Evolutionary conservation across 2,888 invertebrate species (phyloP).

Genomic region (Mystacides longicornis): DNA sequence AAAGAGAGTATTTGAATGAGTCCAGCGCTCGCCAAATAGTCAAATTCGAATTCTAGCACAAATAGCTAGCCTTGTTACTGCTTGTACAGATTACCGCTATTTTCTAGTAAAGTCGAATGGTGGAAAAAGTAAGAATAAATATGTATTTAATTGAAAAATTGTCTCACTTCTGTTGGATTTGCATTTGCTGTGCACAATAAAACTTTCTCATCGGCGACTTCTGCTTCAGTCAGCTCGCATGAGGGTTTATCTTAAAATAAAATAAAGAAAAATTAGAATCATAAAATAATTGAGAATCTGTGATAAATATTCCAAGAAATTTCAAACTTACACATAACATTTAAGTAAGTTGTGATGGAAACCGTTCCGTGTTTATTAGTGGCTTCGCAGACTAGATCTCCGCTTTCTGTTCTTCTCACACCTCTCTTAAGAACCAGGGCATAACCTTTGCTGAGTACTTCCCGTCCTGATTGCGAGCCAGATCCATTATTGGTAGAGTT

Average conservation of each 20-base stretch:
- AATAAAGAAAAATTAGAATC: conserved; percentile 21
- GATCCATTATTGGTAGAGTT: neutral
- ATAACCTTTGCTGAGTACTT: conserved; percentile 36
- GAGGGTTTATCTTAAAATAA: conserved; percentile 58
- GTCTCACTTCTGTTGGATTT: conserved; percentile 55
- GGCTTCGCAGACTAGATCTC: conserved; percentile 72
- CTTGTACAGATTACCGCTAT: no score
- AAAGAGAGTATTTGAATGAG: no score
- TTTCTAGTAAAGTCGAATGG: no score
- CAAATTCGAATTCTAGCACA: neutral
- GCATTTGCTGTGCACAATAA: conserved; percentile 64
- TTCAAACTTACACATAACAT: conserved; percentile 73
- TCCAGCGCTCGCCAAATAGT: no score
- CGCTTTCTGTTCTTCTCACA: conserved; percentile 54
- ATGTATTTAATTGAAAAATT: neutral
- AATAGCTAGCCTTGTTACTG: no score
- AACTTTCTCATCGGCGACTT: conserved; percentile 57
- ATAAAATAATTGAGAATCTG: neutral
- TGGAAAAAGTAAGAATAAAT: neutral
- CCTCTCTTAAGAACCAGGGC: conserved; percentile 43
- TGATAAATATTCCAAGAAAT: neutral
- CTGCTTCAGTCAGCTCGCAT: conserved; percentile 58
- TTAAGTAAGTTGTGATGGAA: conserved; percentile 60
- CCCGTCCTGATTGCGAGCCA: conserved; percentile 20
- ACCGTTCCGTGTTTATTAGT: conserved; percentile 72